Evolutionary conservation across 2,113 vertebrate species (phyloP), one percentile per base, ranked within the genome.

Genomic region (Serinus canaria): DNA sequence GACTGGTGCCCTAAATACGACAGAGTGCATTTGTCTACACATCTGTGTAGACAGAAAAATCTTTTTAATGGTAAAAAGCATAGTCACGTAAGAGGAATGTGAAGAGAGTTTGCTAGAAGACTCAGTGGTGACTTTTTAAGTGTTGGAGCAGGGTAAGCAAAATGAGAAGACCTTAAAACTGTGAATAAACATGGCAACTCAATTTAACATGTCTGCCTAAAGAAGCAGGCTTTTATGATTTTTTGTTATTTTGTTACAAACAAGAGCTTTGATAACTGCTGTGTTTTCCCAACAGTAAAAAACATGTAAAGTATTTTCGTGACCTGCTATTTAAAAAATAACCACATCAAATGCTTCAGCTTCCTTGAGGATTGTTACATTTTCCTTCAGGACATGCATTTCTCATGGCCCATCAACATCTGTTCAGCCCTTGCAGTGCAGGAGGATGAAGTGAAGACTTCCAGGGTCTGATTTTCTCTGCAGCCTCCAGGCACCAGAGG

Each of bases 1-100:
- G 83, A 82, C 73, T 80, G 28, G 69, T 96, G 93, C 77, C 93
- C 95, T 93, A 96, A 92, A 95, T 94, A 87, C 1, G 39, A 60
- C 93, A 69, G n/a, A 63, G 75, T 85, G 58, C 55, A 74, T 94
- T 96, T 93, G 66, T 82, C 76, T 87, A 41, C 37, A 43, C 67
- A 62, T 89, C 91, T 93, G 76, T 58, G 47, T 84, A 15, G 16
- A 55, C 39, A 77, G 83, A 59, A 81, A 87, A 94, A 82, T 83
- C 76, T 87, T 84, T 95, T 87, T 77, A 87, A 63, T 70, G 67
- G 75, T 76, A 39, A 91, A 95, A 93, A 77, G 56, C 33, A 3
- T 39, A 89, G 83, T 79, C 73, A 83, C 5, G 0, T 81, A 80
- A 69, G 44, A 69, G 68, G 30, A 75, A 63, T 13, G 9, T 35